Evolutionary conservation across 2,888 invertebrate species (phyloP).

Genomic region (Tethea ocularis): DNA sequence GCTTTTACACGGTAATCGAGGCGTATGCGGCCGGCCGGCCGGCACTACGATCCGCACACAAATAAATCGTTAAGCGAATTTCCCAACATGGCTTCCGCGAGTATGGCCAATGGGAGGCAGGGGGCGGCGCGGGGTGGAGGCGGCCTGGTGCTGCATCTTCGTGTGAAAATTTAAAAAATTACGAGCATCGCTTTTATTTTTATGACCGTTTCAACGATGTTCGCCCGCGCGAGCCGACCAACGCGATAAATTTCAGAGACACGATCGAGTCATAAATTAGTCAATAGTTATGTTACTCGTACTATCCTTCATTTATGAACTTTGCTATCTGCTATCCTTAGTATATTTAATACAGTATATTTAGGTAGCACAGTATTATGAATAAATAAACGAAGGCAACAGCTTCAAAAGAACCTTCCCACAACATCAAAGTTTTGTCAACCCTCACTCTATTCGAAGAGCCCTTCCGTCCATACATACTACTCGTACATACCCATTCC

Average conservation of each 20-base stretch:
- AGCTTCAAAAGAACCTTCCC: slow-evolving; percentile 54
- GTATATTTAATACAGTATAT: slow-evolving; percentile 17
- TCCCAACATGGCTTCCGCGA: slow-evolving; percentile 77
- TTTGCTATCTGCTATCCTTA: slow-evolving; percentile 19
- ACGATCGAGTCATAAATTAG: slow-evolving; percentile 44
- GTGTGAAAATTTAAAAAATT: slow-evolving; percentile 69
- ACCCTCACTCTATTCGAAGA: slow-evolving; percentile 72
- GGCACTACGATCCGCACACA: slow-evolving; percentile 60
- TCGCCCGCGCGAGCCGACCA: slow-evolving; percentile 29
- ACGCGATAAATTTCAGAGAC: slow-evolving; percentile 45
- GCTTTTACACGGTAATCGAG: slow-evolving; percentile 52
- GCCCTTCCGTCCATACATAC: slow-evolving; percentile 58
- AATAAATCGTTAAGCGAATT: slow-evolving; percentile 77
- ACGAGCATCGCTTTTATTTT: slow-evolving; percentile 56
- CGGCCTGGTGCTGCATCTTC: slow-evolving; percentile 54
- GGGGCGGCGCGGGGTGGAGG: slow-evolving; percentile 42
- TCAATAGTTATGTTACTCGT: slow-evolving; percentile 34
- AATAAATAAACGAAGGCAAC: slow-evolving; percentile 55
- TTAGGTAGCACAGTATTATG: slow-evolving; percentile 37
- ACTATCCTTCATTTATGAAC: slow-evolving; percentile 20
- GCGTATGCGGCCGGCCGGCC: slow-evolving; percentile 47
- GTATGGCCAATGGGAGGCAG: slow-evolving; percentile 56
- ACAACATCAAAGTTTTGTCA: slow-evolving; percentile 67
- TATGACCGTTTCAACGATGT: slow-evolving; percentile 55
- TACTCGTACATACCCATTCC: slow-evolving; percentile 55